phyloP scores from a whole-genome alignment of 37 sponge, comb jelly and placozoan species.

The Halisarca cf. caerulea region DNA sequence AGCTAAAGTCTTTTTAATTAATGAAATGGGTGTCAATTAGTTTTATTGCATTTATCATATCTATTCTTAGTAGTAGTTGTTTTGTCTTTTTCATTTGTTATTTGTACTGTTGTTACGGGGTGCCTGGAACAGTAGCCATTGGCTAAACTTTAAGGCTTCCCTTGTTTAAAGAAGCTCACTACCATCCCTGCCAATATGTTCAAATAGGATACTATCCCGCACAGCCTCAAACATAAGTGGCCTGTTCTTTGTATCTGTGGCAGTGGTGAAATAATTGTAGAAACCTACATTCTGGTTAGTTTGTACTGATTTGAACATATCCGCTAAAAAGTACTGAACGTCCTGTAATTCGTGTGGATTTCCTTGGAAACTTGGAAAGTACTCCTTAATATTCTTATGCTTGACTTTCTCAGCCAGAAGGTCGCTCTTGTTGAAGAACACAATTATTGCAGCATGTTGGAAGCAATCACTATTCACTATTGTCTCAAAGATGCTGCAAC shows the following conservation, averaged over 20 bases:
- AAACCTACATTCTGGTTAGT: constrained; percentile 63
- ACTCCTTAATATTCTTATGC: constrained; percentile 61
- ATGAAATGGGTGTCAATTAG: no score
- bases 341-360: constrained; percentile 75
- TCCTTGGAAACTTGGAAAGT: constrained; percentile 74
- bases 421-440: constrained; percentile 98
- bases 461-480: constrained; percentile 96
- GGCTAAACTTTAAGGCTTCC: no score
- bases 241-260: constrained; percentile 92
- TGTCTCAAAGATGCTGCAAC: constrained; percentile 94
- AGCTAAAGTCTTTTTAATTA: no score
- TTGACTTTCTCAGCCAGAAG: constrained; percentile 83
- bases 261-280: constrained; percentile 92
- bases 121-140: no score
- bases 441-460: constrained; percentile 82
- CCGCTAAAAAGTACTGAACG: constrained; percentile 78
- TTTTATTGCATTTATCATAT: no score
- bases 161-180: no score
- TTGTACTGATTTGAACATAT: constrained; percentile 83
- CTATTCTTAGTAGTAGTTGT: no score
- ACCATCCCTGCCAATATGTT: constrained; percentile 85
- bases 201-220: constrained; percentile 75
- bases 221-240: constrained; percentile 87
- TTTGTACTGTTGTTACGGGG: no score
- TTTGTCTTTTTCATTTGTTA: no score